A percentile compares a stretch with the other conserved stretches of the same genome.
These are phyloP conservation scores for Chionis minor DNA, from an alignment of 2,113 vertebrate genomes.

Conservation along the genomic window DNA sequence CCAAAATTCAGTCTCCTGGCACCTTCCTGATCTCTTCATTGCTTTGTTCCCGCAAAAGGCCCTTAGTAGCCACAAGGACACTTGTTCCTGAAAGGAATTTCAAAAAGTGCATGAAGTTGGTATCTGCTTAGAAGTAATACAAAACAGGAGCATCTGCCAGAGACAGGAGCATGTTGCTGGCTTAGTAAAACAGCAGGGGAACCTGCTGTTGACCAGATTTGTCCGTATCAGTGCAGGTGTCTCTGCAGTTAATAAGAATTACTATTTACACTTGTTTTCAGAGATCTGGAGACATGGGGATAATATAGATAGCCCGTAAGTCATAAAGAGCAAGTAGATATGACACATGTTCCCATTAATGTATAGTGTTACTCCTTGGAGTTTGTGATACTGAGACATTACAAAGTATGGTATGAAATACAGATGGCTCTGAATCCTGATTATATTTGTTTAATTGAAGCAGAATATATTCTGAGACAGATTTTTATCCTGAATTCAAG, in stretches of 20 bases:
- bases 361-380: slow-evolving; percentile 54
- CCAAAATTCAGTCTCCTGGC: slow-evolving; percentile 48
- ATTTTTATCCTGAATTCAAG: slow-evolving; percentile 32
- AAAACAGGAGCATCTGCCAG: slow-evolving; percentile 69
- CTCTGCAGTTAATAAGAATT: slow-evolving; percentile 73
- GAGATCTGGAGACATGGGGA: slow-evolving; percentile 55
- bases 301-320: slow-evolving; percentile 49
- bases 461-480: slow-evolving; percentile 44
- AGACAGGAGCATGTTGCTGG: slow-evolving; percentile 64
- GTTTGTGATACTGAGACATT: slow-evolving; percentile 41
- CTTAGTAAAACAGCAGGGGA: slow-evolving; percentile 76
- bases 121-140: slow-evolving; percentile 65
- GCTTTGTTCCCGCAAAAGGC: slow-evolving; percentile 52
- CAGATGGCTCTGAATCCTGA: slow-evolving; percentile 38
- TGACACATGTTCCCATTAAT: slow-evolving; percentile 52
- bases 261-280: slow-evolving; percentile 73
- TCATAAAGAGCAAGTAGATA: slow-evolving; percentile 64
- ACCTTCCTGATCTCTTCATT: slow-evolving; percentile 65
- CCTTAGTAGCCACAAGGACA: slow-evolving; percentile 70
- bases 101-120: slow-evolving; percentile 62
- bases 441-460: slow-evolving; percentile 68
- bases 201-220: slow-evolving; percentile 77
- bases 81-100: slow-evolving; percentile 68
- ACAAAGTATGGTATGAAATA: not conserved
- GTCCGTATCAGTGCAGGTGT: slow-evolving; percentile 72